These are phyloP conservation scores for Strigamia maritima DNA, from an alignment of 2,888 invertebrate species.

Conservation along the genomic window DNA sequence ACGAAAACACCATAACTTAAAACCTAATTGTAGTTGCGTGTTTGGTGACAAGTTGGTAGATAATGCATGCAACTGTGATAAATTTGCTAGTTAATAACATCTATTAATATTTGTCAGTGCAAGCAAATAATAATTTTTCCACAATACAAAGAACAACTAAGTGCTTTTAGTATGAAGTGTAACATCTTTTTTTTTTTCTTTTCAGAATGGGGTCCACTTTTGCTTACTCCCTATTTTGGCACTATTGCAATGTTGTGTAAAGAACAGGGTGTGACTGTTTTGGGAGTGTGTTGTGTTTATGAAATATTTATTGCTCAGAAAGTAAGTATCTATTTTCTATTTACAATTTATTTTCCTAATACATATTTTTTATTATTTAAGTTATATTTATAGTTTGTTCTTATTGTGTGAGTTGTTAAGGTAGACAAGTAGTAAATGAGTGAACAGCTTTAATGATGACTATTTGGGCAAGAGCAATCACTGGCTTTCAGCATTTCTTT, in stretches of 20 bases:
- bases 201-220: constrained; percentile 64
- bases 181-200: constrained; percentile 31
- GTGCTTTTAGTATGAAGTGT: constrained; percentile 17
- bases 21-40: constrained; percentile 28
- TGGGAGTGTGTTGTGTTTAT: constrained; percentile 88
- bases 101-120: constrained; percentile 30
- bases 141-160: neutral
- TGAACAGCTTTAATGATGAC: neutral
- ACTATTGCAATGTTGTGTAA: constrained; percentile 93
- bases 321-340: constrained; percentile 56
- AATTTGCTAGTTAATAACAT: constrained; percentile 31
- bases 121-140: constrained; percentile 26
- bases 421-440: no score
- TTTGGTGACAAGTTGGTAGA: constrained; percentile 26
- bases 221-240: constrained; percentile 72
- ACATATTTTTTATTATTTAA: neutral
- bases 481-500: neutral
- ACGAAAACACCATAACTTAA: constrained; percentile 23
- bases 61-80: constrained; percentile 32
- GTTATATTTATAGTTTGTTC: neutral
- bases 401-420: neutral
- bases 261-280: constrained; percentile 93
- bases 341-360: neutral
- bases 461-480: constrained; percentile 5
- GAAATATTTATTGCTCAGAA: constrained; percentile 89